Conservation (phyloP, 2,888 invertebrate genomes). For the Drosophila imparisetae region DNA sequence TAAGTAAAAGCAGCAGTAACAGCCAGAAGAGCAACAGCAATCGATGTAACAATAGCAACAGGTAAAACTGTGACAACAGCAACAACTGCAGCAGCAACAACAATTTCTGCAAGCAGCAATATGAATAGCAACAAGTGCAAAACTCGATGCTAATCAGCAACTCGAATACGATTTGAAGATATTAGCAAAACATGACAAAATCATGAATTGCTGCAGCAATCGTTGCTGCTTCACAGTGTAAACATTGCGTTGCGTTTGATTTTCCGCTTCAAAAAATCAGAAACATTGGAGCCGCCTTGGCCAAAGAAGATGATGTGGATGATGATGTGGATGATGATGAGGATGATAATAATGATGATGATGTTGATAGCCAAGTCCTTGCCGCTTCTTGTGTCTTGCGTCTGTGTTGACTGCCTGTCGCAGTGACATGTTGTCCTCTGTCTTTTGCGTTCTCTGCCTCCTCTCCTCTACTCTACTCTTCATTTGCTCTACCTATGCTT, state of each 20-base stretch:
- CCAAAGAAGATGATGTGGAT: constrained; percentile 24
- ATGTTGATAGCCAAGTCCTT: constrained; percentile 40
- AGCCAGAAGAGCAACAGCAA: not conserved
- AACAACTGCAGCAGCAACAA: not conserved
- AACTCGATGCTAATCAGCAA: too few species aligned
- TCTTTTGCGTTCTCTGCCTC: not conserved
- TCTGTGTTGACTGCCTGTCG: constrained; percentile 13
- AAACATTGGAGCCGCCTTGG: constrained; percentile 63
- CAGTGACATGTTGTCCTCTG: constrained; percentile 38
- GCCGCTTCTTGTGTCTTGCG: constrained; percentile 30
- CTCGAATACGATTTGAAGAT: not conserved
- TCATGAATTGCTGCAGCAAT: constrained; percentile 1
- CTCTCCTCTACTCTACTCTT: not conserved
- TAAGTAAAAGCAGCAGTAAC: not conserved
- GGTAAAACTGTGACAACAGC: not conserved
- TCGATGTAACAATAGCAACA: not conserved
- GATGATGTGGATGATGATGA: constrained; percentile 30
- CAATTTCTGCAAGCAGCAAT: not conserved
- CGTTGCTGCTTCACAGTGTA: constrained; percentile 48
- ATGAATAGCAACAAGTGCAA: not conserved
- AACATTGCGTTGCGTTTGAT: constrained; percentile 70
- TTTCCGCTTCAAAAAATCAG: constrained; percentile 80
- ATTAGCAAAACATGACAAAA: not conserved
- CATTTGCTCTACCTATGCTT: constrained; percentile 21
- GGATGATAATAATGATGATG: constrained; percentile 33